phyloP scores from a whole-genome alignment of 2,797 vertebrate genomes.

The Myotis findleyi region DNA sequence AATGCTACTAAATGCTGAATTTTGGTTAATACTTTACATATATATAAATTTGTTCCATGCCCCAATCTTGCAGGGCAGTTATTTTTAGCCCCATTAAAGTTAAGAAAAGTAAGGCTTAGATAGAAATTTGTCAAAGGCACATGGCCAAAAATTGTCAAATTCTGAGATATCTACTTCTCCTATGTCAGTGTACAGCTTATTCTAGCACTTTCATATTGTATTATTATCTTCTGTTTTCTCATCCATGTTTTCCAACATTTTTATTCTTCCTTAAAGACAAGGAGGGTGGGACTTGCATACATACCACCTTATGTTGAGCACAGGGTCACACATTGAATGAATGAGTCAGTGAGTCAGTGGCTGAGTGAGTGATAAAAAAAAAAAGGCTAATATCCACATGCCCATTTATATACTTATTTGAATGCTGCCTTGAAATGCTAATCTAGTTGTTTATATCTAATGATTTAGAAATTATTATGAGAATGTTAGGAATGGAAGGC shows the following conservation, averaged over 20 bases:
- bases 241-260: neutral
- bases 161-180: neutral
- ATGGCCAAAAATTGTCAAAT: neutral
- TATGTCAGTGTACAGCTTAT: neutral
- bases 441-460: neutral
- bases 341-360: neutral
- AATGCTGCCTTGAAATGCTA: neutral
- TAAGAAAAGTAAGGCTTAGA: neutral
- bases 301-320: neutral
- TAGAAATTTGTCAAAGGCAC: neutral
- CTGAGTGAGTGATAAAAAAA: neutral
- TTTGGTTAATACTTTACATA: neutral
- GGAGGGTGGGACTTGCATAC: neutral
- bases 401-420: neutral
- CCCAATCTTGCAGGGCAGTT: neutral
- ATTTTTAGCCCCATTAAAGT: neutral
- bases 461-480: neutral
- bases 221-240: neutral
- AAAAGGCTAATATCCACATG: neutral
- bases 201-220: neutral
- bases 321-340: neutral
- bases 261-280: neutral
- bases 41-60: neutral
- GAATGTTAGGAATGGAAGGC: neutral
- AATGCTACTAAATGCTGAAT: neutral